Evolutionary conservation across 1,140 invertebrate genomes (phyloP), one percentile per base, ranked within the genome.

Genomic region (Caenorhabditis brenneri): DNA sequence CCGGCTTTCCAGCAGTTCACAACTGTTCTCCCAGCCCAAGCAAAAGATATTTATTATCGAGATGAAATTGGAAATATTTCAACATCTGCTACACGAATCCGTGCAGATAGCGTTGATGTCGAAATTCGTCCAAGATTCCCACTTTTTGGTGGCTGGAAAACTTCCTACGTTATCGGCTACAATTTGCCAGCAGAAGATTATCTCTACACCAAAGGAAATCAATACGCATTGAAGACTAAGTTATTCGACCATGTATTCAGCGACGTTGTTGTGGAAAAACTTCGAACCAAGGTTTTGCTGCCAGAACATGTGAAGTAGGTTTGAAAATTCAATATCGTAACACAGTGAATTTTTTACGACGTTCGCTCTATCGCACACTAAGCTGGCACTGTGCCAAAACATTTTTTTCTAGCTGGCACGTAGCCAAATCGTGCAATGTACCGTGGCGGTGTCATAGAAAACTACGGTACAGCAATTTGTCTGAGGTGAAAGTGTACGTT

Each of bases 41-140:
- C 96, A 15, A 93, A 94, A 80, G 96, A 98, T 88, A 95, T 97
- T 85, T 97, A 97, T 90, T 97, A 97, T 90, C 93, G 96, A 33
- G 98, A 99, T 92, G 96, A 97, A 87, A 99, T 99, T 92, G 98
- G 98, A 31, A 99, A 99, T 91, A 99, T 99, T 90, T 99, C 97
- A 1, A 99, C 97, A 7, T 98, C 96, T 0, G 95, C 96, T 90
- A 94, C 99, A 91, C 93, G 94, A 87, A 90, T 95, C 0, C 69
- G 84, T 15, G 29, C 81, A 16, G 96, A 98, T 91, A 95, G 95
- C 46, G 95, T 99, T 22, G 97, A 99, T 90, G 91, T 99, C 2
- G 97, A 98, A 88, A 92, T 99, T 1, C 93, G 96, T 58, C 97
- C 98, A 12, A 74, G 84, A 82, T 99, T 98, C 91, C 98, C 98